phyloP scores from a whole-genome alignment of 2,797 vertebrate species.

The Parauchenoglanis ngamensis region DNA sequence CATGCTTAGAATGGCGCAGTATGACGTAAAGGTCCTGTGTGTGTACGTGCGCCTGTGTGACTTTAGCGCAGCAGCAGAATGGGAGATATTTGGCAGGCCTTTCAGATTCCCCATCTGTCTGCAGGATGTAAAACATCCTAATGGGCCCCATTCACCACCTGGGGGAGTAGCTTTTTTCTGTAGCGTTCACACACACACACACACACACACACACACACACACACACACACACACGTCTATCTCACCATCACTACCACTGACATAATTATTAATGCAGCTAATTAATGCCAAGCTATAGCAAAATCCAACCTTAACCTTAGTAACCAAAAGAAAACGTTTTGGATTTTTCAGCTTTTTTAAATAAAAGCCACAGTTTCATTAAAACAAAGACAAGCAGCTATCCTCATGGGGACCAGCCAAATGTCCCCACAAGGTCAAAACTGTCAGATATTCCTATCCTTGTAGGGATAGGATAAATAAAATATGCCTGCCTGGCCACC shows the following conservation, averaged over 20 bases:
- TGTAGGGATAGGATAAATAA: not conserved
- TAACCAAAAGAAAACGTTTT: not conserved
- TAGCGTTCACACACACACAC: constrained; percentile 25
- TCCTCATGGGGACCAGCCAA: not conserved
- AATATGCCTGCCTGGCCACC: not conserved
- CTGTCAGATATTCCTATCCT: not conserved
- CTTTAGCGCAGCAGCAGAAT: constrained; percentile 30
- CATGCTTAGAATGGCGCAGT: constrained; percentile 5
- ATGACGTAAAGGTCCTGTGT: constrained; percentile 31
- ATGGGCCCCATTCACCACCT: constrained; percentile 56
- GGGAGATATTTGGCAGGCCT: constrained; percentile 47
- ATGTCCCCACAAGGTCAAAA: not conserved
- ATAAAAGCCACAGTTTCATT: not conserved
- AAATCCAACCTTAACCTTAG: not conserved
- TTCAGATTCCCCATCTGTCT: constrained; percentile 56
- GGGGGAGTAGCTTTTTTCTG: constrained; percentile 49
- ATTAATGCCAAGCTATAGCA: not conserved
- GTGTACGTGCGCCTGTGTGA: constrained; percentile 25
- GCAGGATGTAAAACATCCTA: constrained; percentile 62
- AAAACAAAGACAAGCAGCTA: not conserved
- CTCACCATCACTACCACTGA: not conserved
- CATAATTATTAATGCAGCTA: not conserved
- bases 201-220: constrained; percentile 26
- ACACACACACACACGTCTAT: constrained; percentile 14
- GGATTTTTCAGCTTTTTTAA: not conserved